Evolutionary conservation across 1,140 invertebrate species (phyloP).

Genomic region (Drepana arcuata): DNA sequence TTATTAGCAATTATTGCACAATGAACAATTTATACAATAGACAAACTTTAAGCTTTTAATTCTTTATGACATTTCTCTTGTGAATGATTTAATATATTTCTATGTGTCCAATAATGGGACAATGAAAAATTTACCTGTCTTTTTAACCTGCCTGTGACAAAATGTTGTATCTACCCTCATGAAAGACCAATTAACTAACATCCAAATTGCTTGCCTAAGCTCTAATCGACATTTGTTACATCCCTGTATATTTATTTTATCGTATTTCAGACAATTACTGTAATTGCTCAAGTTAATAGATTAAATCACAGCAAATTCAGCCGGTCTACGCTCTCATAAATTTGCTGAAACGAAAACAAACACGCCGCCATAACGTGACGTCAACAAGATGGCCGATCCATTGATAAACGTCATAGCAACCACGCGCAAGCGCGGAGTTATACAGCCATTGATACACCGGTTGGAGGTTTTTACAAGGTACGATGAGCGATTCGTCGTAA

Average conservation of each 20-base stretch:
- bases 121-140: too few species aligned
- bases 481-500: too few species aligned
- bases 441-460: constrained; percentile 64
- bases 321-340: constrained; percentile 13
- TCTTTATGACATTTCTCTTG: too few species aligned
- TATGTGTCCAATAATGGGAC: too few species aligned
- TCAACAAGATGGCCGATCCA: constrained; percentile 61
- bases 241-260: constrained; percentile 2
- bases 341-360: constrained; percentile 39
- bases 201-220: not conserved
- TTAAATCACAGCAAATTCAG: too few species aligned
- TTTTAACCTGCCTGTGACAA: too few species aligned
- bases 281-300: too few species aligned
- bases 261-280: too few species aligned
- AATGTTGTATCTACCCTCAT: not conserved
- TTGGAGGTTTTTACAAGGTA: constrained; percentile 17
- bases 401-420: constrained; percentile 35
- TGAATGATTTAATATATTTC: too few species aligned
- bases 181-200: not conserved
- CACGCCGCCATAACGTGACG: constrained; percentile 47
- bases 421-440: constrained; percentile 36
- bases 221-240: not conserved
- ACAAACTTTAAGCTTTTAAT: too few species aligned
- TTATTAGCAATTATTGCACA: too few species aligned
- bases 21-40: too few species aligned